Evolutionary conservation across 1,140 invertebrate genomes (phyloP).

Genomic region (Calliopsis andreniformis): DNA sequence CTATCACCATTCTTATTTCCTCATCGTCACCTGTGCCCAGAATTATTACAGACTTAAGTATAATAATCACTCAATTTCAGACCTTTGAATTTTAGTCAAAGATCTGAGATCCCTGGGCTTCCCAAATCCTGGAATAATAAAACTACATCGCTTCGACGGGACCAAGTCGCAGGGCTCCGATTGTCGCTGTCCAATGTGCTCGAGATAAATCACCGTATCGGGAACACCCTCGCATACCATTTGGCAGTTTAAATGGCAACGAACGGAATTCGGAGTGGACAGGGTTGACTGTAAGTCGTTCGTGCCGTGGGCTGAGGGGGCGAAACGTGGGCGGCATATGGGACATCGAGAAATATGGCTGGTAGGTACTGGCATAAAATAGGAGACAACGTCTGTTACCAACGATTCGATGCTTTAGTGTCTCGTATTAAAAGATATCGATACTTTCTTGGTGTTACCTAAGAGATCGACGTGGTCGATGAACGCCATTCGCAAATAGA

Average conservation of each 20-base stretch:
- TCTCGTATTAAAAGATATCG: slow-evolving; percentile 58
- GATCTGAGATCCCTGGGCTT: not conserved
- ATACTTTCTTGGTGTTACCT: slow-evolving; percentile 43
- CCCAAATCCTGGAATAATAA: slow-evolving; percentile 15
- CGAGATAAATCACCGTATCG: slow-evolving; percentile 1
- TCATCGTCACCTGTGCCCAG: too few species aligned
- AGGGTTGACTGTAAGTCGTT: slow-evolving; percentile 30
- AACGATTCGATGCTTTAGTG: slow-evolving; percentile 61
- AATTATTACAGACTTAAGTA: too few species aligned
- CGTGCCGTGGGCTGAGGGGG: not conserved
- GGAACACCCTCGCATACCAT: not conserved
- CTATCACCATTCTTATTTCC: too few species aligned
- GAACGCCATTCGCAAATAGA: not conserved
- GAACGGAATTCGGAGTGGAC: slow-evolving; percentile 19
- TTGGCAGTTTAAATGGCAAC: not conserved
- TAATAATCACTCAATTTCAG: too few species aligned
- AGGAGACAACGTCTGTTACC: slow-evolving; percentile 58
- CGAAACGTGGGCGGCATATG: slow-evolving; percentile 38
- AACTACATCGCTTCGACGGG: not conserved
- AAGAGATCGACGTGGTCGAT: not conserved
- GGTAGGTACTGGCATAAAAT: slow-evolving; percentile 58
- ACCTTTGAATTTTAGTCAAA: too few species aligned
- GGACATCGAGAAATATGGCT: slow-evolving; percentile 63
- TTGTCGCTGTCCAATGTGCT: not conserved
- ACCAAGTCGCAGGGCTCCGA: not conserved